phyloP scores from a whole-genome alignment of 2,113 vertebrate genomes.

The Cardinalis cardinalis region DNA sequence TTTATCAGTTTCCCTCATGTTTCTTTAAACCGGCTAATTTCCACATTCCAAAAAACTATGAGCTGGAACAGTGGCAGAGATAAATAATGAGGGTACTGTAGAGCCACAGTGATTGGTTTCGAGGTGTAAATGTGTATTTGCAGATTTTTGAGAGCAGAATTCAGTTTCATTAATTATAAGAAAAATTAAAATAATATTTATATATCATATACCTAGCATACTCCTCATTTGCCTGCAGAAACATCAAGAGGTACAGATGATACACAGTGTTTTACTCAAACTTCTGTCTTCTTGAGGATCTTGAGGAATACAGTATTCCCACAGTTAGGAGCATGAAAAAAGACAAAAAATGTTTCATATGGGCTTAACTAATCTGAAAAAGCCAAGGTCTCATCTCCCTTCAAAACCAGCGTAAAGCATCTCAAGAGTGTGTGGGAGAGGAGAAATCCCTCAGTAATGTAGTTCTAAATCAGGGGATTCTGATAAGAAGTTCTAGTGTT shows the following conservation, averaged over 20 bases:
- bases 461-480: not conserved
- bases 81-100: not conserved
- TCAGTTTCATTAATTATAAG: not conserved
- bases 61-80: not conserved
- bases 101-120: not conserved
- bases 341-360: fast-evolving
- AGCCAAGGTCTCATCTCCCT: not conserved
- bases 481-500: not conserved
- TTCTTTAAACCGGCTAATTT: not conserved
- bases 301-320: not conserved
- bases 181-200: not conserved
- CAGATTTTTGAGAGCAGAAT: not conserved
- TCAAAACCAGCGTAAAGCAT: not conserved
- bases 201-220: not conserved
- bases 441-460: not conserved
- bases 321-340: not conserved
- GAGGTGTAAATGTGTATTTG: not conserved
- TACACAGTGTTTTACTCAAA: not conserved
- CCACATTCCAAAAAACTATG: not conserved
- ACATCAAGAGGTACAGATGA: not conserved
- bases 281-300: not conserved
- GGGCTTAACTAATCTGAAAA: not conserved
- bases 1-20: not conserved
- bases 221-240: not conserved
- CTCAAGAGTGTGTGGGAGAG: not conserved